These are phyloP conservation scores for Monarcha castaneiventris DNA, from an alignment of 2,113 vertebrate species.

Conservation along the genomic window DNA sequence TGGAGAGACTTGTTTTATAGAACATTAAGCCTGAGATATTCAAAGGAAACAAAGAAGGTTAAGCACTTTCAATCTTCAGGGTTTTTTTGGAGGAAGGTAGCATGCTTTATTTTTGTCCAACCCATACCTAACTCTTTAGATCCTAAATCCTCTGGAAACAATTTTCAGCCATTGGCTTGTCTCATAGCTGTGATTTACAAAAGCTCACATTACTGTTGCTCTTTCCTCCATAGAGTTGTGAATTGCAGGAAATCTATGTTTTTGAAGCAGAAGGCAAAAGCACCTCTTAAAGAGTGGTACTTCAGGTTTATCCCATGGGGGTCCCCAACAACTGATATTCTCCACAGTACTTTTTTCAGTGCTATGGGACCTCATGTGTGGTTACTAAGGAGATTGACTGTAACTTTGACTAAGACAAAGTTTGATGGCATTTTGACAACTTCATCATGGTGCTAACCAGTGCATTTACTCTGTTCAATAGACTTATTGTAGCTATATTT, in stretches of 20 bases:
- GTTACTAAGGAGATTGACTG: neutral
- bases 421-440: neutral
- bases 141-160: neutral
- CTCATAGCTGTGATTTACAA: neutral
- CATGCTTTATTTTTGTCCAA: neutral
- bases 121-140: neutral
- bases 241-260: neutral
- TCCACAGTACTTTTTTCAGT: neutral
- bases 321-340: neutral
- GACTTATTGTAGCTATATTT: neutral
- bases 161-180: neutral
- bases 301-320: neutral
- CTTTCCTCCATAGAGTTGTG: neutral
- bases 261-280: neutral
- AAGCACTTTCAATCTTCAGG: neutral
- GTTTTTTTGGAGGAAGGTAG: accelerated
- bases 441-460: neutral
- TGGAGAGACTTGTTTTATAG: neutral
- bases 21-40: neutral
- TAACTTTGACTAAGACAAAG: neutral
- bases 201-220: neutral
- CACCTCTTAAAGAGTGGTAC: neutral
- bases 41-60: neutral
- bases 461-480: neutral
- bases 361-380: neutral